Conservation (phyloP, 2,888 invertebrate genomes). For the Oxycera nigricornis region DNA sequence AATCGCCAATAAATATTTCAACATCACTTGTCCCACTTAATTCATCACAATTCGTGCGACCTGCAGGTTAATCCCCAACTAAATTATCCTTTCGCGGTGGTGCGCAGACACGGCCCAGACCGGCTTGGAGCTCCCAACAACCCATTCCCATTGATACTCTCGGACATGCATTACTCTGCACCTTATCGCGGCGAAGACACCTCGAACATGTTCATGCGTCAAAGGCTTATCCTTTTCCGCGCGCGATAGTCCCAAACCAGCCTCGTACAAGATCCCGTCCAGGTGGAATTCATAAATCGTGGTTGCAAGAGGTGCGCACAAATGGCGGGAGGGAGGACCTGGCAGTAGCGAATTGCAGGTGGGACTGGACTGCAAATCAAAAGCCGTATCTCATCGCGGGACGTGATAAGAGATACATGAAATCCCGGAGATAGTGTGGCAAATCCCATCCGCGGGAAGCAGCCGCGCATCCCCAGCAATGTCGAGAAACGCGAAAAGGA, state of each 20-base stretch:
- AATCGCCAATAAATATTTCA: slow-evolving; percentile 11
- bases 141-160: background rate
- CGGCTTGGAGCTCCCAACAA: background rate
- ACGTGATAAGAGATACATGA: slow-evolving; percentile 32
- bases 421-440: slow-evolving; percentile 6
- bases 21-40: slow-evolving; percentile 21
- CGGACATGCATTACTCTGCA: background rate
- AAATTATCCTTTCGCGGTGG: slow-evolving; percentile 11
- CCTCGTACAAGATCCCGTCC: background rate
- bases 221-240: slow-evolving; percentile 31
- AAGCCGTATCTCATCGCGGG: slow-evolving; percentile 34
- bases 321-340: slow-evolving; percentile 21
- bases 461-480: background rate
- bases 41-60: slow-evolving; percentile 22
- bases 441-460: slow-evolving; percentile 5
- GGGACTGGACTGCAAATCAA: slow-evolving; percentile 36
- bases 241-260: slow-evolving; percentile 22
- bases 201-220: slow-evolving; percentile 29
- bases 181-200: slow-evolving; percentile 18
- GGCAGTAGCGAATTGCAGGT: slow-evolving; percentile 37
- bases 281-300: slow-evolving; percentile 17
- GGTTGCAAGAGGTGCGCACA: slow-evolving; percentile 3
- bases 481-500: background rate
- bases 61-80: slow-evolving; percentile 30
- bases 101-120: slow-evolving; percentile 19